Evolutionary conservation across 2,797 vertebrate species (phyloP).

Genomic region (Pelobates cultripes): DNA sequence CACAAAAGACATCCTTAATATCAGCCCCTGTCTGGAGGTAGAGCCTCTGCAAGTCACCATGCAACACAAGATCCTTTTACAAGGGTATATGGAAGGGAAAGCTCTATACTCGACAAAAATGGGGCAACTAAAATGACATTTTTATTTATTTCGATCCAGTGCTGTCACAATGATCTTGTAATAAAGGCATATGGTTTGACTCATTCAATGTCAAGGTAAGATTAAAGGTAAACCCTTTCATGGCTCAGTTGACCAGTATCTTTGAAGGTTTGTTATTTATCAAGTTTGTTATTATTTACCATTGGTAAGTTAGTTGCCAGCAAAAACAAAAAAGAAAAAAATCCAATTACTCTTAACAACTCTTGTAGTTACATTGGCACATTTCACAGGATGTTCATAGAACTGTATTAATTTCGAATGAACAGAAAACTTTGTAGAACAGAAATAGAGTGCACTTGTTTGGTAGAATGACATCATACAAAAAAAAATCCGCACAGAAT

Average conservation of each 20-base stretch:
- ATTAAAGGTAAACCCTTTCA: neutral
- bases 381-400: no score
- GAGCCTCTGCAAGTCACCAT: conserved; percentile 8
- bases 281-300: neutral
- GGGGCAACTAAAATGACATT: neutral
- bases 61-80: conserved; percentile 31
- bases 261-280: neutral
- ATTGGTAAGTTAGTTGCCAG: neutral
- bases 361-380: no score
- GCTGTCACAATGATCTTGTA: conserved; percentile 17
- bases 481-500: neutral
- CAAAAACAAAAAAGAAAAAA: neutral
- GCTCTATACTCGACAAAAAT: conserved; percentile 2
- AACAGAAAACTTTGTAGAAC: no score
- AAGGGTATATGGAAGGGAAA: neutral
- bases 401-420: no score
- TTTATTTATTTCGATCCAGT: conserved; percentile 12
- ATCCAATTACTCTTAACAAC: neutral
- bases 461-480: neutral
- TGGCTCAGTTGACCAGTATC: neutral
- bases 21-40: conserved; percentile 12
- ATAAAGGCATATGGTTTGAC: conserved; percentile 17
- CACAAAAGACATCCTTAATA: conserved; percentile 44
- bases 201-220: conserved; percentile 18
- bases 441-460: neutral